Conservation (phyloP, 2,888 invertebrate genomes). For the Marronus borbonicus region DNA sequence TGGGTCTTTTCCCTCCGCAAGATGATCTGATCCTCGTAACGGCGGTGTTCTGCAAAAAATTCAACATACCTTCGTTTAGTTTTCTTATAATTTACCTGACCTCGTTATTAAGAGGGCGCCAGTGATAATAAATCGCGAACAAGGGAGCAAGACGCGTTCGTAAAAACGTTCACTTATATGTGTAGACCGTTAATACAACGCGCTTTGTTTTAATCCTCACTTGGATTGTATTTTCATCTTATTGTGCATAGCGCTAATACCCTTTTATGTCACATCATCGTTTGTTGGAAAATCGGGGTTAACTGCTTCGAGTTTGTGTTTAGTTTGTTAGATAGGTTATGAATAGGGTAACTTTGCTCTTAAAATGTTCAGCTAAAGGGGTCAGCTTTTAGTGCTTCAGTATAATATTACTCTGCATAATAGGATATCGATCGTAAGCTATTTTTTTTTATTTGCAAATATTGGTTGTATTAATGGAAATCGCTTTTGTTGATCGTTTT, state of each 20-base stretch:
- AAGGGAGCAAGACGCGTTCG: too few relatives aligned
- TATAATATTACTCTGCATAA: neutral
- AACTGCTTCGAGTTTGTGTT: constrained; percentile 21
- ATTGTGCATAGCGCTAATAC: neutral
- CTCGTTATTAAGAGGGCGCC: too few relatives aligned
- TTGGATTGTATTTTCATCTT: too few relatives aligned
- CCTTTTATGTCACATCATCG: constrained; percentile 2
- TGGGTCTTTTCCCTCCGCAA: constrained; percentile 66
- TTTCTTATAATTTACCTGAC: too few relatives aligned
- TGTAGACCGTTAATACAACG: too few relatives aligned
- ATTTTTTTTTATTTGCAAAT: neutral
- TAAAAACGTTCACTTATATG: too few relatives aligned
- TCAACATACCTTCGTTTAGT: neutral
- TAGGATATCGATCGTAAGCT: neutral
- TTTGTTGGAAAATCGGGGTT: neutral
- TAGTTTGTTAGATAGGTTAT: neutral
- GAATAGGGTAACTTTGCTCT: neutral
- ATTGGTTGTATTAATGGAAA: neutral
- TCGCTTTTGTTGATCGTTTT: neutral
- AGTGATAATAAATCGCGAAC: too few relatives aligned
- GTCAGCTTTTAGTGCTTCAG: constrained; percentile 14
- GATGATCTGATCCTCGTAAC: constrained; percentile 46
- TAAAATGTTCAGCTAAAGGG: constrained; percentile 9
- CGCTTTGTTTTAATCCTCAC: too few relatives aligned
- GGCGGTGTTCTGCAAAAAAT: constrained; percentile 26